phyloP scores from a whole-genome alignment of 2,888 invertebrate species.

The Arrhopalites spinosus region DNA sequence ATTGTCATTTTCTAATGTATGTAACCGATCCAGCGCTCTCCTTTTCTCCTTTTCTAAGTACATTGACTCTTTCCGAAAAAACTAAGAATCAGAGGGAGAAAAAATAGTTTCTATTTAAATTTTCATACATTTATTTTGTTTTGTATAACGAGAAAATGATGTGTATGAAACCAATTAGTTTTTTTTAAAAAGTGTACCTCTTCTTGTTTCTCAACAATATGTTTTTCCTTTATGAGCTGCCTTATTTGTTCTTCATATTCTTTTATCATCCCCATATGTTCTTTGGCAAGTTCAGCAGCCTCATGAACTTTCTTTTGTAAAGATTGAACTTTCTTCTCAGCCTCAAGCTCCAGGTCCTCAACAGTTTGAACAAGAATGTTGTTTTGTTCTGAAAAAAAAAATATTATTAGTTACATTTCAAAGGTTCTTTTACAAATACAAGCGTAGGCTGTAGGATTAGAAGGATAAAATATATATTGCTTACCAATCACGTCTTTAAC shows the following conservation, averaged over 20 bases:
- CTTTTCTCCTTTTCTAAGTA: conserved; percentile 47
- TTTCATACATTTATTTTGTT: no score
- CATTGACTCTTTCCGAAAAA: conserved; percentile 32
- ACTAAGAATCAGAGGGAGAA: conserved; percentile 6
- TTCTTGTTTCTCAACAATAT: conserved; percentile 52
- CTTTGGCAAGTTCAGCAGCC: conserved; percentile 57
- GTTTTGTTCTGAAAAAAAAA: conserved; percentile 70
- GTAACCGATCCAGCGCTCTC: conserved; percentile 52
- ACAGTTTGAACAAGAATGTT: conserved; percentile 69
- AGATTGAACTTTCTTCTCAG: conserved; percentile 65
- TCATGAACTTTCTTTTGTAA: conserved; percentile 64
- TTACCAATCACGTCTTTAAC: conserved; percentile 49
- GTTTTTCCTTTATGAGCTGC: conserved; percentile 40
- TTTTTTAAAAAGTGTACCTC: conserved; percentile 38
- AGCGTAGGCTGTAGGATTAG: no score
- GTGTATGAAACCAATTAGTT: neutral
- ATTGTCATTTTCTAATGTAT: conserved; percentile 52
- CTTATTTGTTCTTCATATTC: conserved; percentile 54
- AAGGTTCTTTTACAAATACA: no score
- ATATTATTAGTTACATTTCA: no score
- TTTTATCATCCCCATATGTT: conserved; percentile 51
- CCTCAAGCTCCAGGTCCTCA: conserved; percentile 71
- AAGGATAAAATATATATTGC: no score
- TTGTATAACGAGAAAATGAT: no score
- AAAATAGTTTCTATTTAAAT: neutral